A percentile compares a stretch with the other conserved stretches of the same genome.
phyloP scores from a whole-genome alignment of 2,113 vertebrate genomes.

The Spea multiplicata region DNA sequence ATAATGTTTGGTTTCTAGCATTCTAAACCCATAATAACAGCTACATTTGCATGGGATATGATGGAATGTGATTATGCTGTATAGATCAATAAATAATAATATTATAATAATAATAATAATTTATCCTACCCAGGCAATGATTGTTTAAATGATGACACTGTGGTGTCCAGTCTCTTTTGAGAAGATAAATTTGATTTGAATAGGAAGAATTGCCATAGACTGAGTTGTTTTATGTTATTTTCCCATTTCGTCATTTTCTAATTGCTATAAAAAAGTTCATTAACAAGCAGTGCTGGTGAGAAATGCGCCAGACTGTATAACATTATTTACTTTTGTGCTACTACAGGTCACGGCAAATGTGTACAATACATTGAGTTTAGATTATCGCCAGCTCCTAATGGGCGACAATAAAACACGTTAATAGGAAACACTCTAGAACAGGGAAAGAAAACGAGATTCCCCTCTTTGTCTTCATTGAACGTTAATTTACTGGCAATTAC shows the following conservation, averaged over 20 bases:
- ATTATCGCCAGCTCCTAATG: neutral
- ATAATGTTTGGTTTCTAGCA: too few relatives aligned
- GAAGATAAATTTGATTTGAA: too few relatives aligned
- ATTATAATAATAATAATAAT: too few relatives aligned
- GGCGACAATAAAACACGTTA: conserved; percentile 40
- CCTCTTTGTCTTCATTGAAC: conserved; percentile 51
- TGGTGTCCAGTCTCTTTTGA: too few relatives aligned
- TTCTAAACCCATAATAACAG: too few relatives aligned
- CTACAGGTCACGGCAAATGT: rapidly evolving
- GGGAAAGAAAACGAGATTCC: conserved; percentile 47
- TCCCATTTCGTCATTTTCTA: neutral
- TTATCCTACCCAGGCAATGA: too few relatives aligned
- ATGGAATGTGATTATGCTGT: too few relatives aligned
- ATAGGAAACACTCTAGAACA: conserved; percentile 41
- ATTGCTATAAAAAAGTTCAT: neutral
- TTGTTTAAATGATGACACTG: too few relatives aligned
- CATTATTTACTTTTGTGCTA: neutral
- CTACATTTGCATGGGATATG: too few relatives aligned
- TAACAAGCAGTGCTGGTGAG: neutral
- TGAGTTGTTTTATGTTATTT: neutral
- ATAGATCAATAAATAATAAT: too few relatives aligned
- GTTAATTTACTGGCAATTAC: conserved; percentile 65
- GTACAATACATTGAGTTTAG: neutral
- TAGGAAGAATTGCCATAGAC: too few relatives aligned
- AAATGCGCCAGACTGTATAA: conserved; percentile 7